A percentile compares a stretch with the other conserved stretches of the same genome.
These are phyloP conservation scores for Seladonia tumulorum DNA, from an alignment of 2,888 invertebrate genomes.

Conservation along the genomic window DNA sequence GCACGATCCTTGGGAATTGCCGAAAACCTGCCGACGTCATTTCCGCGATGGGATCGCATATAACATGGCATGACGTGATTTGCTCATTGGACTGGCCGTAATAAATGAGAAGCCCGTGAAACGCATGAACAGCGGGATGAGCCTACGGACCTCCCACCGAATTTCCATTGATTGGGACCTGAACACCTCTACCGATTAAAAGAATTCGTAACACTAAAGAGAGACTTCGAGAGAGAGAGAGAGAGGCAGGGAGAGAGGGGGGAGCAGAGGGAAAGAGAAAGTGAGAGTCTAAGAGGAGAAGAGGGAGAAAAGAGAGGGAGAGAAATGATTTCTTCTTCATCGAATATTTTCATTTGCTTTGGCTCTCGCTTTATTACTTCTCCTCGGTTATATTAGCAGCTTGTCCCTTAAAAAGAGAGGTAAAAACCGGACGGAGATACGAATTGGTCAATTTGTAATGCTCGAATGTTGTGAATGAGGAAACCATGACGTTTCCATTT, in stretches of 20 bases:
- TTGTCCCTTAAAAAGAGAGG: neutral
- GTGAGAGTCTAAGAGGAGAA: neutral
- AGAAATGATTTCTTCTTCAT: neutral
- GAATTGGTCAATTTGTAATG: slow-evolving; percentile 8
- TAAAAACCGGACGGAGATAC: neutral
- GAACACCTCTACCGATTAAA: slow-evolving; percentile 41
- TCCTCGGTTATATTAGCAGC: neutral
- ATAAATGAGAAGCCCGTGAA: slow-evolving; percentile 61
- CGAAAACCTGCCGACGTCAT: slow-evolving; percentile 67
- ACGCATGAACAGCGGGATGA: slow-evolving; percentile 55
- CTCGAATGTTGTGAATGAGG: neutral
- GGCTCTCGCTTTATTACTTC: slow-evolving; percentile 6
- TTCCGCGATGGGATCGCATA: slow-evolving; percentile 61
- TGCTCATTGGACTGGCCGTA: slow-evolving; percentile 67
- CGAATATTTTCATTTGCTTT: neutral
- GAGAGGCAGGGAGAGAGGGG: neutral
- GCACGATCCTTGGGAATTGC: slow-evolving; percentile 49
- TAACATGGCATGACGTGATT: slow-evolving; percentile 71
- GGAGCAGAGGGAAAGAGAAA: neutral
- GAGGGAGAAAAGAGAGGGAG: neutral
- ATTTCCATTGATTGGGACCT: slow-evolving; percentile 31
- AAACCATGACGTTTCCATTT: slow-evolving; percentile 2
- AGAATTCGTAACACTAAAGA: slow-evolving; percentile 44
- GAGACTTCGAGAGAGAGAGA: neutral
- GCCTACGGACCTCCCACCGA: slow-evolving; percentile 47